Percentiles rank a stretch among this genome's conserved stretches.
Conservation (phyloP, 2,797 vertebrate species). For the Calcarius lapponicus region DNA sequence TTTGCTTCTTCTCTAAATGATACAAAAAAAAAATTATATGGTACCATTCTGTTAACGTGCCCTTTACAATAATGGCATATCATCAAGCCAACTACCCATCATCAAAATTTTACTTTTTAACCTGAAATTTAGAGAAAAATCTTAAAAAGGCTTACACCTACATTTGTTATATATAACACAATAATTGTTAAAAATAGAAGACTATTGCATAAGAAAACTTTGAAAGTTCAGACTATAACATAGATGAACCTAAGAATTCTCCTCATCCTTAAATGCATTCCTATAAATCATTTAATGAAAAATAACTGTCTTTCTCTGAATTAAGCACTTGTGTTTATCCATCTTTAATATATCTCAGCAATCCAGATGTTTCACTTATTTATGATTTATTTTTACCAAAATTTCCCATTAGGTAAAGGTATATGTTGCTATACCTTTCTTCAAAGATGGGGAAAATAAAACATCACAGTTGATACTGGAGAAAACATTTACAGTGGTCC, state of each 20-base stretch:
- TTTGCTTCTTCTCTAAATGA: neutral
- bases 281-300: neutral
- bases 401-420: neutral
- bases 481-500: neutral
- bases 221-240: neutral
- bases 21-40: neutral
- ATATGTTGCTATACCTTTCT: accelerated
- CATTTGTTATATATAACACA: neutral
- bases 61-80: neutral
- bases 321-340: neutral
- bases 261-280: neutral
- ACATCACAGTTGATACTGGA: neutral
- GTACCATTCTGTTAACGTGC: neutral
- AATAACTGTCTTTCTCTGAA: neutral
- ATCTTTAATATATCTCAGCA: neutral
- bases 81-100: neutral
- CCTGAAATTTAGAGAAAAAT: neutral
- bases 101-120: neutral
- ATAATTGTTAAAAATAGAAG: neutral
- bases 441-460: neutral
- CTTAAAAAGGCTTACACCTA: neutral
- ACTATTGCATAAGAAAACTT: neutral
- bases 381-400: neutral
- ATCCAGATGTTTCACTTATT: neutral
- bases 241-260: neutral